These are phyloP conservation scores for Rhagonycha lutea DNA, from an alignment of 2,888 invertebrate genomes.

Conservation along the genomic window DNA sequence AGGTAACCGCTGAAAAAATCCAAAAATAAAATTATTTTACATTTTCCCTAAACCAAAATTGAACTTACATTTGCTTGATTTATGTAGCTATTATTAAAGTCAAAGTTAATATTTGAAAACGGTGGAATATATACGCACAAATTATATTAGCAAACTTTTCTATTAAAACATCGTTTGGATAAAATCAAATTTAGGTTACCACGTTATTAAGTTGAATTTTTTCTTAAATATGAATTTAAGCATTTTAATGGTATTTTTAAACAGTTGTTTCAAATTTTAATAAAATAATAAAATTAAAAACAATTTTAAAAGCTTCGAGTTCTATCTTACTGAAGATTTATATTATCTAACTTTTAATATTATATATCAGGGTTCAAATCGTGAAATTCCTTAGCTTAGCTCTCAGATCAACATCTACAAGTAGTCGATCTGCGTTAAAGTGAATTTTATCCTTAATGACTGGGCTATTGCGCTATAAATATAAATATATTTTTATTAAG, in stretches of 20 bases:
- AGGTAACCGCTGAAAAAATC: not conserved
- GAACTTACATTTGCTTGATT: not conserved
- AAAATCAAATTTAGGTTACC: not conserved
- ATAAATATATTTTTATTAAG: too few relatives aligned
- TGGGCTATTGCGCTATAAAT: too few relatives aligned
- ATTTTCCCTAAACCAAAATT: not conserved
- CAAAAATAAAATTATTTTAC: not conserved
- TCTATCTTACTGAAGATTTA: not conserved
- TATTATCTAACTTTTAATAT: not conserved
- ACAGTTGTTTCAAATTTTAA: not conserved
- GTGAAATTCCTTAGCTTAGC: too few relatives aligned
- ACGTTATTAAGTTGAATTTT: not conserved
- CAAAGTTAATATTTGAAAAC: constrained; percentile 3
- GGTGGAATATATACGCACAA: not conserved
- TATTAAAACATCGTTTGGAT: not conserved
- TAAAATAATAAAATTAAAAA: not conserved
- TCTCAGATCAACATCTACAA: too few relatives aligned
- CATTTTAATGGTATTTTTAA: not conserved
- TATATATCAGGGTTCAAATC: too few relatives aligned
- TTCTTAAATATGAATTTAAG: not conserved
- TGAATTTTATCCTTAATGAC: too few relatives aligned
- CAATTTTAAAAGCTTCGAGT: not conserved
- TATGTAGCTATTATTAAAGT: not conserved
- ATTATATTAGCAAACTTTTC: not conserved
- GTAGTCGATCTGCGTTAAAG: too few relatives aligned